These are phyloP conservation scores for Drosophila stalkeri DNA, from an alignment of 2,888 invertebrate genomes.

Conservation along the genomic window DNA sequence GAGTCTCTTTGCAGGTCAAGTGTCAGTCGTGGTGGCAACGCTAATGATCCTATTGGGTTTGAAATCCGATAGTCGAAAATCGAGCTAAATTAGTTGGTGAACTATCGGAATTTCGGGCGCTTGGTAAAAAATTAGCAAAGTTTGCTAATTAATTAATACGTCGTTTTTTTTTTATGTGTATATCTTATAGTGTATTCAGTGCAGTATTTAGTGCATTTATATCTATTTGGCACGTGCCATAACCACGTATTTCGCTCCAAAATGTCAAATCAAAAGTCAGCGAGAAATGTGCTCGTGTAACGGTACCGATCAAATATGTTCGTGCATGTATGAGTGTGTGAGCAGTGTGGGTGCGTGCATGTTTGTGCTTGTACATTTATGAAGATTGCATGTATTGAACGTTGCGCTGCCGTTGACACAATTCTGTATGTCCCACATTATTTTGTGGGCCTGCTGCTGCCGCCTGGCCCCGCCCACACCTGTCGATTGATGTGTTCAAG, in stretches of 20 bases:
- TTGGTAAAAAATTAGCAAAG: background rate
- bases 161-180: background rate
- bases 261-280: background rate
- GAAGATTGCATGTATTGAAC: constrained; percentile 34
- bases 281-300: constrained; percentile 9
- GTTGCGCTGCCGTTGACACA: constrained; percentile 52
- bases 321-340: background rate
- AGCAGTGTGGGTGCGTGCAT: background rate
- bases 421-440: constrained; percentile 61
- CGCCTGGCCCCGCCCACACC: constrained; percentile 50
- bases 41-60: background rate
- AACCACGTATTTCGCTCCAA: background rate
- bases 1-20: background rate
- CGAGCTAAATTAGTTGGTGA: background rate
- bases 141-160: background rate
- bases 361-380: background rate
- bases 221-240: constrained; percentile 5
- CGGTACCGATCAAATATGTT: constrained; percentile 19
- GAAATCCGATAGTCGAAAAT: background rate
- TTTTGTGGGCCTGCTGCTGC: constrained; percentile 28
- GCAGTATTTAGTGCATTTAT: background rate
- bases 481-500: constrained; percentile 80
- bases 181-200: background rate
- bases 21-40: constrained; percentile 6
- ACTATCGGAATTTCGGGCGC: constrained; percentile 1